Base-by-base conservation (phyloP, 2,888 invertebrate species). In the Dicycla oo region DNA sequence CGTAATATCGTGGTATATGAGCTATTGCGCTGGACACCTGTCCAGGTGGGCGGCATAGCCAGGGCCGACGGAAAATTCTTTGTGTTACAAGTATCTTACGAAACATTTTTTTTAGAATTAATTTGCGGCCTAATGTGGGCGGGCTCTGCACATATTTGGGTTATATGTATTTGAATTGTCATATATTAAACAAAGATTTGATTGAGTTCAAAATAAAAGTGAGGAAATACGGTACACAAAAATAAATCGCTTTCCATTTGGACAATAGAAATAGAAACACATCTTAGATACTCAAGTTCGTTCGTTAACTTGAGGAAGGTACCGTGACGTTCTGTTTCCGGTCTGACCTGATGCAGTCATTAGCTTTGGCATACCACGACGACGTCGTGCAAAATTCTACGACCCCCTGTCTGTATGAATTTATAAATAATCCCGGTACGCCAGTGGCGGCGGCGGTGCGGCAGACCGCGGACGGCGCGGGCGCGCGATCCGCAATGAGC, bases 381-480 rank as follows among this genome's bases (percentile, higher is more conserved):
- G 88, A 85, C 91, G 91, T 92, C 91, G 92, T 93, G 94, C 95
- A 91, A 95, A 93, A 93, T 95, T 93, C 95, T 95, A 94, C 95
- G 95, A 95, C 95, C 96, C 95, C 94, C 93, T 95, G 94, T 95
- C 94, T 94, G 93, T 88, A 89, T 93, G 92, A 94, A 95, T 95
- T 95, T 96, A 96, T 95, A 95, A 95, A 96, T 96, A 96, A 94
- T 95, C 93, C 94, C 93, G 93, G 89, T 91, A 87, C 89, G 95
- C 93, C 95, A 96, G 95, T 96, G 96, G 96, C 96, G 95, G 94
- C 94, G 92, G 94, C 94, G 94, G 91, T 92, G 94, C 90, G 94
- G 93, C 90, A 90, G 91, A 92, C 95, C 95, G 95, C 96, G 95
- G 95, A 95, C 95, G 94, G 93, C 95, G 96, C 96, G 96, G 96